phyloP scores from a whole-genome alignment of 2,113 vertebrate genomes.

The Lycaon pictus region DNA sequence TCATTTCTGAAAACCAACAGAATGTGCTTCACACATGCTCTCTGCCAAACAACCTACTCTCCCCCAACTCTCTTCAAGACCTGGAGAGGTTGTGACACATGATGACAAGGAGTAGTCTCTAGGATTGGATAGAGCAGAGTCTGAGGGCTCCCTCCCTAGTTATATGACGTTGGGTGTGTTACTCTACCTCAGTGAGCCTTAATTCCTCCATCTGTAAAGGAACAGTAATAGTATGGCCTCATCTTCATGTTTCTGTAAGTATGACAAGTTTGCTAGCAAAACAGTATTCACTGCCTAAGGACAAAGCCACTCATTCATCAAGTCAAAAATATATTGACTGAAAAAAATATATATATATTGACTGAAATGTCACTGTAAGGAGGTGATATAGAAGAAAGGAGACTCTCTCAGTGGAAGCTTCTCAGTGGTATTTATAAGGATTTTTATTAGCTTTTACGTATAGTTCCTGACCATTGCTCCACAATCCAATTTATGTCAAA shows the following conservation, averaged over 20 bases:
- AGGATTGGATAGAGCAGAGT: not conserved
- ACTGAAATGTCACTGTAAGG: constrained; percentile 52
- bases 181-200: not conserved
- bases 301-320: constrained; percentile 48
- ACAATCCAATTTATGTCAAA: constrained; percentile 33
- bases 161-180: not conserved
- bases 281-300: not conserved
- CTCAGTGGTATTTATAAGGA: constrained; percentile 4
- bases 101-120: not conserved
- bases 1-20: not conserved
- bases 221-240: not conserved
- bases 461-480: not conserved
- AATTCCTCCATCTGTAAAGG: not conserved
- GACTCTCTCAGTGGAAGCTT: not conserved
- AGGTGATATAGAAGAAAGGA: constrained; percentile 10
- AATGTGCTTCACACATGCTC: not conserved
- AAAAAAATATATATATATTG: constrained; percentile 56
- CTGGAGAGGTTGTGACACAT: not conserved
- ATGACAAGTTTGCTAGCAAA: constrained; percentile 30
- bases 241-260: not conserved
- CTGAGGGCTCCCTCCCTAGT: not conserved
- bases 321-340: constrained; percentile 50
- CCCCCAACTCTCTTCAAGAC: not conserved
- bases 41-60: not conserved
- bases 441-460: constrained; percentile 48